Evolutionary conservation across 2,113 vertebrate species (phyloP).

Genomic region (Carlito syrichta): DNA sequence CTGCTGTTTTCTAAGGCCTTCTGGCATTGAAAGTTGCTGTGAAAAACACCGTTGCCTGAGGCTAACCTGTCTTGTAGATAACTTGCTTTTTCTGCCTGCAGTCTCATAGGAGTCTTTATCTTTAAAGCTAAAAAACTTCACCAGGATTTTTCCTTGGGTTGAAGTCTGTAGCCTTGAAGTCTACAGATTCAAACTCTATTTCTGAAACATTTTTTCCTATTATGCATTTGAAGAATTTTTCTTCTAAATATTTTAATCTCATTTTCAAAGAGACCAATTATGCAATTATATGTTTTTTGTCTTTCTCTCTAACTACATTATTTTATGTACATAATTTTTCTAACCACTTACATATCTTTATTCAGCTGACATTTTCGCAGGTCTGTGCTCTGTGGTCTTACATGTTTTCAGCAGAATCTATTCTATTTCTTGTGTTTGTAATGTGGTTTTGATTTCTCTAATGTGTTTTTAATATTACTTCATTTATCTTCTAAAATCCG

Average conservation of each 20-base stretch:
- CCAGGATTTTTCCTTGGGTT: background rate
- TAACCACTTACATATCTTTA: background rate
- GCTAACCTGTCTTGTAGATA: background rate
- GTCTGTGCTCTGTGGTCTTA: background rate
- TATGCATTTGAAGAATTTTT: background rate
- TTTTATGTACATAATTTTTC: background rate
- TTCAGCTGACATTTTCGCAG: background rate
- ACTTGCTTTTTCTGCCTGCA: background rate
- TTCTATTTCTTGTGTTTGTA: background rate
- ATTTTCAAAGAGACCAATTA: background rate
- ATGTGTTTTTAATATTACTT: background rate
- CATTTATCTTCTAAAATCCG: background rate
- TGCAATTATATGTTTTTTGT: background rate
- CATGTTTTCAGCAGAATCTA: background rate
- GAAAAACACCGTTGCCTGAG: conserved; percentile 15
- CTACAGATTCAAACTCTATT: background rate
- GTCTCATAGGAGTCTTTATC: background rate
- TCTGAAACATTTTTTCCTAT: background rate
- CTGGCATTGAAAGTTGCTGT: background rate
- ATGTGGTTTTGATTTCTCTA: background rate
- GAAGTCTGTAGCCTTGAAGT: background rate
- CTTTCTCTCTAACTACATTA: background rate
- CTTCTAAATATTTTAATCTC: background rate
- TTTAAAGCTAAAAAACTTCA: background rate
- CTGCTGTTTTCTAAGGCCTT: conserved; percentile 7